Percentiles rank a stretch among this genome's conserved stretches.
These are phyloP conservation scores for Cryptus armator DNA, from an alignment of 2,888 invertebrate genomes.

Conservation along the genomic window DNA sequence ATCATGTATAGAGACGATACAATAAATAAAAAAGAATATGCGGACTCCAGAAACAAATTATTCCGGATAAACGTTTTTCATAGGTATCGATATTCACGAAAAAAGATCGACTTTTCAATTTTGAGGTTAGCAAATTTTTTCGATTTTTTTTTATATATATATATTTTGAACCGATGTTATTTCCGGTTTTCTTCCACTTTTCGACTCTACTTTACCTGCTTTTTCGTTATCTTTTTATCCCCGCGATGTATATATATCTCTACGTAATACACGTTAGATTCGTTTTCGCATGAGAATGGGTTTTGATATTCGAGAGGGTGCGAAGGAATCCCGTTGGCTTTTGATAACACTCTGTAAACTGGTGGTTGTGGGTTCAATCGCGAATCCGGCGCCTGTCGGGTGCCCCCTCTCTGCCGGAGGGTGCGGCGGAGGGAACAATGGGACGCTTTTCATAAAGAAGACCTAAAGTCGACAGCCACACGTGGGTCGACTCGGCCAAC, in stretches of 20 bases:
- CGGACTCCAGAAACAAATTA: too few relatives aligned
- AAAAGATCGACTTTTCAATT: too few relatives aligned
- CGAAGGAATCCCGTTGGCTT: neutral
- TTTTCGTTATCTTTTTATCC: neutral
- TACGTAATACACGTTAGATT: neutral
- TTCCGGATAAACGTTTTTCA: too few relatives aligned
- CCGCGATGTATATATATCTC: neutral
- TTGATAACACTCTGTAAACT: neutral
- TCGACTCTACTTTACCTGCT: neutral
- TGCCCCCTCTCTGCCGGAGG: neutral
- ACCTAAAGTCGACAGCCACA: neutral
- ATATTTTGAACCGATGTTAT: too few relatives aligned
- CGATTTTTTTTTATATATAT: too few relatives aligned
- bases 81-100: too few relatives aligned
- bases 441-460: conserved; percentile 10
- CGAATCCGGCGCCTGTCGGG: neutral
- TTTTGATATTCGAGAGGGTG: neutral
- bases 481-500: neutral
- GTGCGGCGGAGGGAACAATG: conserved; percentile 13
- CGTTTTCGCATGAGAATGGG: neutral
- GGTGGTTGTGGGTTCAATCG: neutral
- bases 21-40: too few relatives aligned
- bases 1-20: too few relatives aligned
- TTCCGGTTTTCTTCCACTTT: neutral
- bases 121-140: too few relatives aligned